Percentiles rank a stretch among this genome's conserved stretches.
Evolutionary conservation across 30 jellyfish, hydroid and myxozoan genomes (phyloP).

Genomic region (Turritopsis rubra): DNA sequence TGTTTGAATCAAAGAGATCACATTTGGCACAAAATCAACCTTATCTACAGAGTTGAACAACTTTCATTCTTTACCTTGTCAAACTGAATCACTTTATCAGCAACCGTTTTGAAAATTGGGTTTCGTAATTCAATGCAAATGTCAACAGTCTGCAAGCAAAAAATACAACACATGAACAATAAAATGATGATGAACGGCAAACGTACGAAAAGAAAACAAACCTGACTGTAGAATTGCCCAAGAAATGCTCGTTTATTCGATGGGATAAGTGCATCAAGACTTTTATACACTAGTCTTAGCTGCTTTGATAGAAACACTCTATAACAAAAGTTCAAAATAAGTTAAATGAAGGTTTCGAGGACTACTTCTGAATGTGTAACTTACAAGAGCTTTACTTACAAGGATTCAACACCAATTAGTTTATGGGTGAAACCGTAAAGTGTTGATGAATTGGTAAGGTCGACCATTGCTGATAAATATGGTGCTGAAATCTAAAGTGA

Average conservation of each 20-base stretch:
- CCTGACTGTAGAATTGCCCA: constrained; percentile 91
- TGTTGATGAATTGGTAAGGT: constrained; percentile 32
- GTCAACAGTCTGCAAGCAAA: constrained; percentile 68
- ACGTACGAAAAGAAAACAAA: constrained; percentile 1
- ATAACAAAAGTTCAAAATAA: neutral
- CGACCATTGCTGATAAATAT: constrained; percentile 61
- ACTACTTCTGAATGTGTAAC: no score
- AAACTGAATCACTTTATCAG: constrained; percentile 66
- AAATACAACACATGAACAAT: neutral
- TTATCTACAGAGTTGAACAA: neutral
- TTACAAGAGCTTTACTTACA: no score
- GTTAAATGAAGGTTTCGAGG: neutral
- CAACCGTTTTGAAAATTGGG: constrained; percentile 76
- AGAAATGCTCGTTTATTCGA: constrained; percentile 73
- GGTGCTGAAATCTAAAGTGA: constrained; percentile 66
- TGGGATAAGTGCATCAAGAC: constrained; percentile 70
- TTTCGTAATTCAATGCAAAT: constrained; percentile 67
- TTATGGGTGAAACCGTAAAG: constrained; percentile 71
- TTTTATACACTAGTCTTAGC: constrained; percentile 49
- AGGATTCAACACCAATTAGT: constrained; percentile 85
- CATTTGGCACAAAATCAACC: neutral
- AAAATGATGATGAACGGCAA: neutral
- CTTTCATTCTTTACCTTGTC: constrained; percentile 49
- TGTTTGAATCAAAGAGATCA: neutral
- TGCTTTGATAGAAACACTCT: constrained; percentile 86